Evolutionary conservation across 2,888 invertebrate genomes (phyloP), one percentile per base, ranked within the genome.

Genomic region (Eilema depressum): DNA sequence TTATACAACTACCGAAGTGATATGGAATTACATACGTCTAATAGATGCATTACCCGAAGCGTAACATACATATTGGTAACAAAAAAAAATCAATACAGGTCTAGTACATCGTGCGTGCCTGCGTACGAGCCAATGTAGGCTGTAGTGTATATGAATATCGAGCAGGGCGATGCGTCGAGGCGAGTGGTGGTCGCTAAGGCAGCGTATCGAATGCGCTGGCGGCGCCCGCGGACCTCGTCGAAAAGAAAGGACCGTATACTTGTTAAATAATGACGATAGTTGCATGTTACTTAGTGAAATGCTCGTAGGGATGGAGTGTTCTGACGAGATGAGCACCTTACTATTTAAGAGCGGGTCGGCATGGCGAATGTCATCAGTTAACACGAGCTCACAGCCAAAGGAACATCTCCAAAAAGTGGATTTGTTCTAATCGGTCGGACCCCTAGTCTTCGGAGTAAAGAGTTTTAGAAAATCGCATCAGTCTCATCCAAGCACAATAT

Each of bases 281-380:
- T 92, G 93, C 91, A 91, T 88, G 92, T 87, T 92, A 89, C 92
- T 82, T 85, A 93, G 95, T 94, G 94, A 94, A 95, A 95, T 94
- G 94, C 83, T 88, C 93, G 94, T 92, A 94, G 94, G 94, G 94
- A 93, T 94, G 93, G 93, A 93, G 94, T 91, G 90, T 89, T 92
- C 92, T 88, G 91, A 88, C 92, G 92, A 94, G 95, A 95, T 95
- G 94, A 95, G 93, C 93, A 93, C 88, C 89, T 92, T 89, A 83
- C 89, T 95, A 95, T 95, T 95, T 95, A 95, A 95, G 94, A 93
- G 95, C 95, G 92, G 91, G 91, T 86, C 91, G 89, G 89, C 88
- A 86, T 89, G 87, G 92, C 90, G 93, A 95, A 94, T 94, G 92
- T 93, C 95, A 95, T 95, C 95, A 95, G 95, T 95, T 91, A 93